phyloP scores from a whole-genome alignment of 2,888 invertebrate species.

The Aphelenchoides bicaudatus region DNA sequence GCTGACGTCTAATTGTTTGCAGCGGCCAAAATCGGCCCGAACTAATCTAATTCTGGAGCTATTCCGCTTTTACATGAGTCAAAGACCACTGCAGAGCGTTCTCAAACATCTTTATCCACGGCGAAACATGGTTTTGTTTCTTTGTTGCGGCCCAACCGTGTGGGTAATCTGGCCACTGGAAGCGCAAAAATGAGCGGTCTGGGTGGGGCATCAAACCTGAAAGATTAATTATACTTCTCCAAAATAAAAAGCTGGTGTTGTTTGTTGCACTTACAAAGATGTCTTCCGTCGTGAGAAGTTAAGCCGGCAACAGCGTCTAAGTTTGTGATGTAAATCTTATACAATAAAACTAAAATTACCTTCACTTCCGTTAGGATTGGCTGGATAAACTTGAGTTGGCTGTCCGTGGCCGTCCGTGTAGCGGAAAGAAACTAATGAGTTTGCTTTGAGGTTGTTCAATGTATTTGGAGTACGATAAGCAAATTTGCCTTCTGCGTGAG shows the following conservation, averaged over 20 bases:
- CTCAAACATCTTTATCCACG: conserved; percentile 86
- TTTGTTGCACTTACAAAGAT: conserved; percentile 65
- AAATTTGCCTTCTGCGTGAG: conserved; percentile 84
- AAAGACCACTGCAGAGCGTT: conserved; percentile 73
- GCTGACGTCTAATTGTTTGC: too few relatives aligned
- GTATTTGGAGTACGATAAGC: conserved; percentile 63
- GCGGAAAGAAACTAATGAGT: conserved; percentile 73
- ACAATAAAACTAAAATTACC: too few relatives aligned
- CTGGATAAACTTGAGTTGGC: conserved; percentile 75
- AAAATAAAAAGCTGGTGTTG: neutral
- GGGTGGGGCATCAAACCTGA: conserved; percentile 96
- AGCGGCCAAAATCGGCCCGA: too few relatives aligned
- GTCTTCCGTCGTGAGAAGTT: conserved; percentile 83
- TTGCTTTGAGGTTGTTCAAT: conserved; percentile 58
- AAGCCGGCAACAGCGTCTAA: conserved; percentile 82
- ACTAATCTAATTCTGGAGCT: too few relatives aligned
- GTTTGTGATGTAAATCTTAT: conserved; percentile 22
- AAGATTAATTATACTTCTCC: too few relatives aligned
- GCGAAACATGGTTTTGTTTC: conserved; percentile 66
- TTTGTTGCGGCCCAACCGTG: conserved; percentile 19
- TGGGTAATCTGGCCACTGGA: conserved; percentile 81
- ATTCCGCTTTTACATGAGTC: too few relatives aligned
- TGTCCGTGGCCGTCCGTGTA: conserved; percentile 78
- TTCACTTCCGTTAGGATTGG: conserved; percentile 84
- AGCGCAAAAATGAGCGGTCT: conserved; percentile 74